A percentile compares a stretch with the other conserved stretches of the same genome.
phyloP scores from a whole-genome alignment of 2,113 vertebrate genomes.

The Anoura caudifer region DNA sequence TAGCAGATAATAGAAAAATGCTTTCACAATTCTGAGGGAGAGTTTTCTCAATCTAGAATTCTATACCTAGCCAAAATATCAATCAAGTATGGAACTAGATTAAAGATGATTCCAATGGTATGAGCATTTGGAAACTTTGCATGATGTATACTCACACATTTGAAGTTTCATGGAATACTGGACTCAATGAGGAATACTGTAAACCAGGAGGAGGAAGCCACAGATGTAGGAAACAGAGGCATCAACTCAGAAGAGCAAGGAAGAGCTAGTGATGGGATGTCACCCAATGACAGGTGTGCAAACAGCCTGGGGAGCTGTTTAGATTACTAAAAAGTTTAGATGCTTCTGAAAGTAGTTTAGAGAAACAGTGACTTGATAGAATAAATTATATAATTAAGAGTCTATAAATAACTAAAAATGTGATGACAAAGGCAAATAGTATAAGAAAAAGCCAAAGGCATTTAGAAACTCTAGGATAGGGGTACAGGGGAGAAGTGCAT shows the following conservation, averaged over 20 bases:
- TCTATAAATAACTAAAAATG: neutral
- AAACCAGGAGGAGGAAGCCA: neutral
- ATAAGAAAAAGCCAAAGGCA: neutral
- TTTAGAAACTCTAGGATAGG: neutral
- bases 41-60: neutral
- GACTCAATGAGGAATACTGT: neutral
- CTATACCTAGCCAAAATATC: neutral
- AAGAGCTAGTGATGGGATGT: neutral
- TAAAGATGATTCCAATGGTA: neutral
- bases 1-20: neutral
- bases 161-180: neutral
- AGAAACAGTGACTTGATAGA: neutral
- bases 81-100: neutral
- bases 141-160: neutral
- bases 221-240: neutral
- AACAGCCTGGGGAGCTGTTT: neutral
- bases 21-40: neutral
- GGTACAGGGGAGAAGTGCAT: neutral
- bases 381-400: neutral
- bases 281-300: neutral
- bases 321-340: neutral
- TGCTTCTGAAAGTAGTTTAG: neutral
- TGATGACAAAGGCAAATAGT: neutral
- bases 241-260: neutral
- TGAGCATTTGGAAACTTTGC: neutral